These are phyloP conservation scores for Pelecanoides urinatrix DNA, from an alignment of 2,113 vertebrate genomes.

Conservation along the genomic window DNA sequence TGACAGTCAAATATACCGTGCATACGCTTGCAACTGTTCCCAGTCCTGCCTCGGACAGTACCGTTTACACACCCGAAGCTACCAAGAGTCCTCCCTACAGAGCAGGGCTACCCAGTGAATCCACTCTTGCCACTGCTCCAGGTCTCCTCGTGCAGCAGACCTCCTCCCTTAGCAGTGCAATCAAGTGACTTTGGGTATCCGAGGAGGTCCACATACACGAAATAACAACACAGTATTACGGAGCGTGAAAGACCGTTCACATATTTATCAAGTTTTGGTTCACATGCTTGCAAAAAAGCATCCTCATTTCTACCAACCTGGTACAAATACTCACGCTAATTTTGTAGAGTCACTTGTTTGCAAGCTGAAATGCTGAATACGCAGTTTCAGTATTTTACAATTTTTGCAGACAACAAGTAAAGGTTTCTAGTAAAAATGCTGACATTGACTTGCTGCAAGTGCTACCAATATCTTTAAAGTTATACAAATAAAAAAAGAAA, in stretches of 20 bases:
- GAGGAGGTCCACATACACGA: neutral
- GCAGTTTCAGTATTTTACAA: neutral
- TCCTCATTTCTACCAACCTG: neutral
- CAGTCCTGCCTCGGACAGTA: neutral
- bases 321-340: neutral
- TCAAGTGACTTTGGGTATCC: neutral
- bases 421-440: slow-evolving; percentile 34
- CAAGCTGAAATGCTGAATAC: neutral
- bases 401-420: slow-evolving; percentile 1
- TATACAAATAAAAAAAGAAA: neutral
- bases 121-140: fast-evolving
- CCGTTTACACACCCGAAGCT: neutral
- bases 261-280: neutral
- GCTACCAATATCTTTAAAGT: neutral
- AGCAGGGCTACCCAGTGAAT: neutral
- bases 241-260: neutral
- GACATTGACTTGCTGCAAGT: neutral
- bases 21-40: neutral
- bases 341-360: neutral
- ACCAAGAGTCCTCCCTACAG: too few species aligned
- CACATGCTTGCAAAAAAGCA: neutral
- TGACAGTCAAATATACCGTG: neutral
- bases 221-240: neutral
- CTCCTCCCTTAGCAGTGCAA: neutral
- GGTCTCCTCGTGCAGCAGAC: fast-evolving